A percentile compares a stretch with the other conserved stretches of the same genome.
Conservation (phyloP, 2,888 invertebrate species). For the Agriopis aurantiaria region DNA sequence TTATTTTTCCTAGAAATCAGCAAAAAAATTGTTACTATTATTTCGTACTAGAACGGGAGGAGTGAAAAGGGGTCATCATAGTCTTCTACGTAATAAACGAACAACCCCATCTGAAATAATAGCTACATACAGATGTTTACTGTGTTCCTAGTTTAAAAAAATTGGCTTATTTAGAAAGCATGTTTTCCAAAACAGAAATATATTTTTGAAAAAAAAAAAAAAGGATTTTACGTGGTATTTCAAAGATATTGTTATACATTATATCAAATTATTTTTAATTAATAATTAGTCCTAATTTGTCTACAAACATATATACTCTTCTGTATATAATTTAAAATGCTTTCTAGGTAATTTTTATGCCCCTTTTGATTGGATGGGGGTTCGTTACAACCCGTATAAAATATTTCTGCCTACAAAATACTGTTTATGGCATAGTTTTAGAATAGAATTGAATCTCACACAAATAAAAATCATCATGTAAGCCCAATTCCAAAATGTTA, state of each 20-base stretch:
- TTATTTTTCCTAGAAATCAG: no score
- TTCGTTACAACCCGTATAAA: constrained; percentile 1
- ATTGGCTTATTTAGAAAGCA: no score
- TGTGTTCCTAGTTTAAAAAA: no score
- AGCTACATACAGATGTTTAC: no score
- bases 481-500: constrained; percentile 14
- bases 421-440: constrained; percentile 17
- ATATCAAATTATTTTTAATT: neutral
- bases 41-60: no score
- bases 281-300: neutral
- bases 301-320: neutral
- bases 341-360: neutral
- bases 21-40: no score
- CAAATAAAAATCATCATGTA: constrained; percentile 11
- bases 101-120: no score
- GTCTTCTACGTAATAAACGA: no score
- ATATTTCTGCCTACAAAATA: constrained; percentile 13
- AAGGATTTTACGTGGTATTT: neutral
- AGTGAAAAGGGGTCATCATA: no score
- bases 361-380: neutral
- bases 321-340: neutral
- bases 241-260: neutral
- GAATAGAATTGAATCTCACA: constrained; percentile 17
- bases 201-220: no score
- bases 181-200: no score